phyloP scores from a whole-genome alignment of 2,888 invertebrate species.

The Agonopterix subpropinquella region DNA sequence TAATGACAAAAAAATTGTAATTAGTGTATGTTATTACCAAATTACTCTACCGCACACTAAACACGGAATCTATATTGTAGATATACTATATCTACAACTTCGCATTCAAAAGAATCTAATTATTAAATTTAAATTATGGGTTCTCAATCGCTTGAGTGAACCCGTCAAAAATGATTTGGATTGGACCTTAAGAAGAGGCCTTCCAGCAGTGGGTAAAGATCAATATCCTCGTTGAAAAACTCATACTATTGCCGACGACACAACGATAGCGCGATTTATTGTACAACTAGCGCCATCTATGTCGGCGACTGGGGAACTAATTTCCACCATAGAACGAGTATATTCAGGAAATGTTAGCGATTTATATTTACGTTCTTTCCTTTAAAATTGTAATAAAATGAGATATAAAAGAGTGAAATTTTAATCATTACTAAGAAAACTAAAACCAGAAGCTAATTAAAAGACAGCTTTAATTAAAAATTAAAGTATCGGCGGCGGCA shows the following conservation, averaged over 20 bases:
- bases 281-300: not conserved
- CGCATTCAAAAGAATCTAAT: too few species aligned
- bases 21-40: too few species aligned
- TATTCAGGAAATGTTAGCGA: not conserved
- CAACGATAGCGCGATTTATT: not conserved
- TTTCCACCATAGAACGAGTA: not conserved
- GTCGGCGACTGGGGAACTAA: not conserved
- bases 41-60: too few species aligned
- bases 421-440: too few species aligned
- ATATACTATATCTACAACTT: too few species aligned
- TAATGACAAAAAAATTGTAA: too few species aligned
- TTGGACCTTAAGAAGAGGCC: not conserved
- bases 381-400: not conserved
- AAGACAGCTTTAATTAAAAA: conserved; percentile 2
- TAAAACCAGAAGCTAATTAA: too few species aligned
- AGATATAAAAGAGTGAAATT: not conserved
- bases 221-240: not conserved
- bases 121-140: too few species aligned
- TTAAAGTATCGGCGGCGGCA: conserved; percentile 4
- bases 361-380: not conserved
- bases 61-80: too few species aligned
- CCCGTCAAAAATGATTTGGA: not conserved
- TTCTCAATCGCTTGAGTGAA: not conserved
- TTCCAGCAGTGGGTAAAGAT: not conserved
- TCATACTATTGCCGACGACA: not conserved